Percentiles rank a stretch among this genome's conserved stretches.
Evolutionary conservation across 2,888 invertebrate genomes (phyloP).

Genomic region (Dasysyrphus tricinctus): DNA sequence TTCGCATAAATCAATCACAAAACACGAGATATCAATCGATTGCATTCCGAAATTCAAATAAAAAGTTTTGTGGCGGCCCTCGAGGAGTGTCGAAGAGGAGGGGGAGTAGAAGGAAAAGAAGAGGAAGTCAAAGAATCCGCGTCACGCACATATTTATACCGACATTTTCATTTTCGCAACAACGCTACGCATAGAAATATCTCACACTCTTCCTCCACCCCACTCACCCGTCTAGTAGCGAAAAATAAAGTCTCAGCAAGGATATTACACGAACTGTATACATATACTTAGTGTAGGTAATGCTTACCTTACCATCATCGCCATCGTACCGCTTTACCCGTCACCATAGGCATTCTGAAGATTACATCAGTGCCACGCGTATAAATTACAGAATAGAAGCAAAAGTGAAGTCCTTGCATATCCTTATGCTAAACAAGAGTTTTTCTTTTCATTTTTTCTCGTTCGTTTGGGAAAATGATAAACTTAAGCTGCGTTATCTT

Average conservation of each 20-base stretch:
- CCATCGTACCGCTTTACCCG: slow-evolving; percentile 24
- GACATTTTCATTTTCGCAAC: slow-evolving; percentile 71
- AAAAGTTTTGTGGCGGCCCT: slow-evolving; percentile 46
- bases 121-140: slow-evolving; percentile 40
- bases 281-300: not conserved
- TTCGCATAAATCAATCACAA: slow-evolving; percentile 74
- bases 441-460: slow-evolving; percentile 37
- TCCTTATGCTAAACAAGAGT: slow-evolving; percentile 72
- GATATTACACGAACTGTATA: slow-evolving; percentile 43
- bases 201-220: slow-evolving; percentile 5
- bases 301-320: slow-evolving; percentile 18
- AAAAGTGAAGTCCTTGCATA: slow-evolving; percentile 68
- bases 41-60: slow-evolving; percentile 69
- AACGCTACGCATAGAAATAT: slow-evolving; percentile 21
- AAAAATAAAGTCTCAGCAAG: slow-evolving; percentile 42
- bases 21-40: slow-evolving; percentile 71
- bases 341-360: slow-evolving; percentile 67
- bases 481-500: slow-evolving; percentile 74
- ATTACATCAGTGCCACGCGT: slow-evolving; percentile 75
- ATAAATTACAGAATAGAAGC: slow-evolving; percentile 65
- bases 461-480: slow-evolving; percentile 65
- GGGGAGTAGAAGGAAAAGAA: not conserved
- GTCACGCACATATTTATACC: slow-evolving; percentile 45
- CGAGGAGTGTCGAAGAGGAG: not conserved
- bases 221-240: not conserved